phyloP scores from a whole-genome alignment of 2,113 vertebrate species.

The Vombatus ursinus region DNA sequence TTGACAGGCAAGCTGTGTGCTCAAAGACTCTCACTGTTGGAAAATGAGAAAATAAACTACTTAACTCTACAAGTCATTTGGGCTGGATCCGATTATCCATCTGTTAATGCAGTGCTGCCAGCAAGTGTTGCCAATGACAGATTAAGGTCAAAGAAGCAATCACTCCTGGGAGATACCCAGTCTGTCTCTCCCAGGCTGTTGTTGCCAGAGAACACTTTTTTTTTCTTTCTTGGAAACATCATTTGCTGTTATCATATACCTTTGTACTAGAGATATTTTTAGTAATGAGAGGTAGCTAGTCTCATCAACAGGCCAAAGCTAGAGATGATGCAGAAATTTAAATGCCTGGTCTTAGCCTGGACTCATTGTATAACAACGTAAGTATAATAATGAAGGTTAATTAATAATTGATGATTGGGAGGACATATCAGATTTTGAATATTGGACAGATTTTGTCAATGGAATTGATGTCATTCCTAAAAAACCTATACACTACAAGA shows the following conservation, averaged over 20 bases:
- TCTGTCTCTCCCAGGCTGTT: neutral
- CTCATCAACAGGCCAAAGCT: neutral
- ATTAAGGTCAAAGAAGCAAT: constrained; percentile 79
- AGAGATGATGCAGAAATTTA: neutral
- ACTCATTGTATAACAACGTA: neutral
- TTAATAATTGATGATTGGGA: accelerated
- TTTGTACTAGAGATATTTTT: neutral
- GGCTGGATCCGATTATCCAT: constrained; percentile 82
- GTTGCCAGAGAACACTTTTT: neutral
- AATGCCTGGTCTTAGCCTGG: neutral
- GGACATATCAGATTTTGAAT: neutral
- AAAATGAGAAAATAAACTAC: constrained; percentile 75
- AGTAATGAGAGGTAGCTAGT: neutral
- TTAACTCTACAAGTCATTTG: constrained; percentile 80
- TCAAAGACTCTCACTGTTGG: constrained; percentile 61
- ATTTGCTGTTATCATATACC: neutral
- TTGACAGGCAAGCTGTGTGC: constrained; percentile 47
- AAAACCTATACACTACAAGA: neutral
- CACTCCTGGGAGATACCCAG: neutral
- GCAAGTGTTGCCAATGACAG: constrained; percentile 72
- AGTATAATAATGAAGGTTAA: neutral
- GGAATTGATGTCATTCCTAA: neutral
- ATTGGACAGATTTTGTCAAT: accelerated
- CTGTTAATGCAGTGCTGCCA: constrained; percentile 77
- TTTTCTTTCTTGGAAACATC: neutral